Evolutionary conservation across 2,113 vertebrate species (phyloP).

Genomic region (Xiphias gladius): DNA sequence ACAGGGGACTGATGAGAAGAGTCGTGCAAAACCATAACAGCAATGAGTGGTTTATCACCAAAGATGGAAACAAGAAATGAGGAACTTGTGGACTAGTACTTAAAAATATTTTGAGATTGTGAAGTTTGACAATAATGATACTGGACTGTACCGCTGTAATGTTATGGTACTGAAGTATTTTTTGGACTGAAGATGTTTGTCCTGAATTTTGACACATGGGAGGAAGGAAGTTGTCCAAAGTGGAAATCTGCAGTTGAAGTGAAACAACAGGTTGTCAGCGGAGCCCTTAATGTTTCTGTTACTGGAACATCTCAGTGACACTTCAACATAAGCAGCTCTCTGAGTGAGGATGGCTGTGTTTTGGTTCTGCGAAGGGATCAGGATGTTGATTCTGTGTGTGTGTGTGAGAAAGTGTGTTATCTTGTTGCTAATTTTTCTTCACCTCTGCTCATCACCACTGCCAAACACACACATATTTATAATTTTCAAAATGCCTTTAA

Average conservation of each 20-base stretch:
- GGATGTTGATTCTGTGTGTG: conserved; percentile 16
- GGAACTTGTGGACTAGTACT: too few species aligned
- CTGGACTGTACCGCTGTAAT: not conserved
- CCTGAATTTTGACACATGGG: not conserved
- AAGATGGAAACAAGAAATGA: too few species aligned
- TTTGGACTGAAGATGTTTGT: not conserved
- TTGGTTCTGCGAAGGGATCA: conserved; percentile 5
- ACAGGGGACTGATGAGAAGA: too few species aligned
- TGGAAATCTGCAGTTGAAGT: conserved; percentile 6
- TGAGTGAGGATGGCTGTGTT: conserved; percentile 18
- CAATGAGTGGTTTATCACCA: too few species aligned
- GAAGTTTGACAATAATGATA: not conserved
- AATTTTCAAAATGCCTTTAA: not conserved
- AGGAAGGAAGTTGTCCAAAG: conserved; percentile 12
- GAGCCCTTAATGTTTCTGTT: not conserved
- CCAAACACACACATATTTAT: conserved; percentile 7
- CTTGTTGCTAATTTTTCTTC: not conserved
- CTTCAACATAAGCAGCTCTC: conserved; percentile 1
- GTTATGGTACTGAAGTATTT: not conserved
- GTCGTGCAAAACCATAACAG: too few species aligned
- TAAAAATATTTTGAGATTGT: too few species aligned
- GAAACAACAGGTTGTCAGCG: conserved; percentile 47
- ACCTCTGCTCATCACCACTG: not conserved
- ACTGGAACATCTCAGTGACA: conserved; percentile 15
- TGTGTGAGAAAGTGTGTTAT: conserved; percentile 4